phyloP scores from a whole-genome alignment of 2,113 vertebrate genomes.

The Seriola quinqueradiata region DNA sequence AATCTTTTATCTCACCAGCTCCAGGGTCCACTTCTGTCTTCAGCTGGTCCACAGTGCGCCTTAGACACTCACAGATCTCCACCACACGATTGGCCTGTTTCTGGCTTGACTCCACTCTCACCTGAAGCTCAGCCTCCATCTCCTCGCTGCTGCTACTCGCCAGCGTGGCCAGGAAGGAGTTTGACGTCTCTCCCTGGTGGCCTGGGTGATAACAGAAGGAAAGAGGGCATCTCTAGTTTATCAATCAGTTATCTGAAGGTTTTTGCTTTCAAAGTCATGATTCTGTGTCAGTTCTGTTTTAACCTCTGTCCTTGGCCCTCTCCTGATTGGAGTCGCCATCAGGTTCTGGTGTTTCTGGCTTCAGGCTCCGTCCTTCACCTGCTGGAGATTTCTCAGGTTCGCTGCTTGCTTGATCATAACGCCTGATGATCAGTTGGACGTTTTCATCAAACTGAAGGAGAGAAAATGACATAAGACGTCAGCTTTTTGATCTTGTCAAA shows the following conservation, averaged over 20 bases:
- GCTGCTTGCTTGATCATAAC: conserved; percentile 87
- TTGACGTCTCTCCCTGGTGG: conserved; percentile 87
- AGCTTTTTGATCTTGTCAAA: neutral
- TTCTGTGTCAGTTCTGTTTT: neutral
- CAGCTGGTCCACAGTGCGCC: conserved; percentile 81
- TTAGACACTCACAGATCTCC: conserved; percentile 90
- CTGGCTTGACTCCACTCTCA: conserved; percentile 92
- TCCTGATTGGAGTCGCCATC: conserved; percentile 97
- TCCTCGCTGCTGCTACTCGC: conserved; percentile 97
- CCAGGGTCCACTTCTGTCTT: conserved; percentile 77
- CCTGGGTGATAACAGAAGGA: conserved; percentile 69
- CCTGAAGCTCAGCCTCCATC: conserved; percentile 96
- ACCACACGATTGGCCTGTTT: conserved; percentile 90
- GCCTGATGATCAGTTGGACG: conserved; percentile 89
- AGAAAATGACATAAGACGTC: neutral
- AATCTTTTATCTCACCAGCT: conserved; percentile 68
- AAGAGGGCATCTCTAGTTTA: neutral
- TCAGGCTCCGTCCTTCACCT: conserved; percentile 84
- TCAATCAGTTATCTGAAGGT: neutral
- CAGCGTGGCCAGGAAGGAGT: conserved; percentile 95
- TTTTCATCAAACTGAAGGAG: conserved; percentile 93
- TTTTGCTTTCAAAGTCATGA: neutral
- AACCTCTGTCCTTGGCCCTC: conserved; percentile 86
- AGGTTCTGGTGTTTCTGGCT: conserved; percentile 90
- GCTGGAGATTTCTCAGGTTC: conserved; percentile 89